Percentiles rank a stretch among this genome's conserved stretches.
Conservation (phyloP, 30 jellyfish, hydroid and myxozoan genomes). For the Aurelia sp. region DNA sequence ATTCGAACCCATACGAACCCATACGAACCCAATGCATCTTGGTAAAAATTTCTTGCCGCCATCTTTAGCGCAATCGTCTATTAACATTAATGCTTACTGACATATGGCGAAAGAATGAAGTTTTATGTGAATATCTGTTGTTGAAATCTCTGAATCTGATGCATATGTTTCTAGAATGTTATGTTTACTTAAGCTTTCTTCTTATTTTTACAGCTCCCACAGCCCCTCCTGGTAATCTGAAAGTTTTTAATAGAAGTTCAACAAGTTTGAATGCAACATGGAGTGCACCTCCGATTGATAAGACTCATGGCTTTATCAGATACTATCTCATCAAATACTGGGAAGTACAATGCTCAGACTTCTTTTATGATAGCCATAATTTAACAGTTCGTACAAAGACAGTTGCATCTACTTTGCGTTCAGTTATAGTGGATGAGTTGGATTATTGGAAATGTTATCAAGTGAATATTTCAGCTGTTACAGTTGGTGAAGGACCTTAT, state of each 20-base stretch:
- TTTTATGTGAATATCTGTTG: no score
- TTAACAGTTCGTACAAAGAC: neutral
- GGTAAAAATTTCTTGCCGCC: no score
- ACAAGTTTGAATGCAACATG: conserved; percentile 16
- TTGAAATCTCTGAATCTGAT: no score
- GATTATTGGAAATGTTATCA: neutral
- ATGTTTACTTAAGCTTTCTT: neutral
- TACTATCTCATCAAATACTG: neutral
- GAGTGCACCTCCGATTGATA: neutral
- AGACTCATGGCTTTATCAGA: conserved; percentile 13
- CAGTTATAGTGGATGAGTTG: neutral
- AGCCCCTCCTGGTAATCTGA: conserved; percentile 14
- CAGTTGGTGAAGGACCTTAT: neutral
- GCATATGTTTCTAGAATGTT: neutral
- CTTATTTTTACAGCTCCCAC: neutral
- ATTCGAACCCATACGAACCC: no score
- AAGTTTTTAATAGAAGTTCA: neutral
- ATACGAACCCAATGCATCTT: no score
- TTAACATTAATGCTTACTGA: no score
- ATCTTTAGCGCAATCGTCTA: no score
- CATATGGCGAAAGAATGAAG: no score
- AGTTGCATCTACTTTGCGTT: neutral
- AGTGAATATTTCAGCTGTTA: conserved; percentile 1
- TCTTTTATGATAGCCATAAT: neutral
- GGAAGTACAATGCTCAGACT: neutral